Percentiles rank a stretch among this genome's conserved stretches.
Conservation (phyloP, 2,888 invertebrate genomes). For the Malacosoma neustria region DNA sequence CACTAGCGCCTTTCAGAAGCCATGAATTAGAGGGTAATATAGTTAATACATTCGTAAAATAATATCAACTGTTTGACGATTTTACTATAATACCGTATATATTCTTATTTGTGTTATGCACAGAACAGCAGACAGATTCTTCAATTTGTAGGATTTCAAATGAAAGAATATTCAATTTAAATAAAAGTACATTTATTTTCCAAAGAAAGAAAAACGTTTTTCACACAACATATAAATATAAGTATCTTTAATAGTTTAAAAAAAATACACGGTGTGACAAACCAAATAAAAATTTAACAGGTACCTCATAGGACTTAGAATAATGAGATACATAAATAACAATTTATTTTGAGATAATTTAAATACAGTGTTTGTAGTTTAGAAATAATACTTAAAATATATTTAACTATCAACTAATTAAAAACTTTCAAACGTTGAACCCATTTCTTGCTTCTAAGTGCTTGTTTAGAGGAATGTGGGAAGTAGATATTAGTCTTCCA, state of each 20-base stretch:
- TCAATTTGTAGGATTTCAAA: too few species aligned
- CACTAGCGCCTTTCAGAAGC: too few species aligned
- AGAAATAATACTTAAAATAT: not conserved
- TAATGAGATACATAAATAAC: not conserved
- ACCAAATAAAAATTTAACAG: not conserved
- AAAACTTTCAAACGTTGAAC: not conserved
- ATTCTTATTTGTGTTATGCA: too few species aligned
- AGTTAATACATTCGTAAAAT: too few species aligned
- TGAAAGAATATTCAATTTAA: too few species aligned
- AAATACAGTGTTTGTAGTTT: not conserved
- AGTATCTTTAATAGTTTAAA: not conserved
- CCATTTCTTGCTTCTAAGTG: slow-evolving; percentile 16
- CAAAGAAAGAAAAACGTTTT: too few species aligned
- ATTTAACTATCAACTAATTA: not conserved
- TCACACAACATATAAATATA: not conserved
- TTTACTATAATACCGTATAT: too few species aligned
- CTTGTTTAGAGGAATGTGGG: slow-evolving; percentile 18
- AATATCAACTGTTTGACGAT: too few species aligned
- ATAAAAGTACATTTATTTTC: too few species aligned
- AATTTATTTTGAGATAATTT: not conserved
- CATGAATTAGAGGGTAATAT: too few species aligned
- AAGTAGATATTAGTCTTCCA: slow-evolving; percentile 17
- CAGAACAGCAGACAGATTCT: too few species aligned
- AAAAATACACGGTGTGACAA: not conserved
- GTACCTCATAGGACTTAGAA: not conserved